These are phyloP conservation scores for Paratrypauchen microcephalus DNA, from an alignment of 2,797 vertebrate species.

Conservation along the genomic window DNA sequence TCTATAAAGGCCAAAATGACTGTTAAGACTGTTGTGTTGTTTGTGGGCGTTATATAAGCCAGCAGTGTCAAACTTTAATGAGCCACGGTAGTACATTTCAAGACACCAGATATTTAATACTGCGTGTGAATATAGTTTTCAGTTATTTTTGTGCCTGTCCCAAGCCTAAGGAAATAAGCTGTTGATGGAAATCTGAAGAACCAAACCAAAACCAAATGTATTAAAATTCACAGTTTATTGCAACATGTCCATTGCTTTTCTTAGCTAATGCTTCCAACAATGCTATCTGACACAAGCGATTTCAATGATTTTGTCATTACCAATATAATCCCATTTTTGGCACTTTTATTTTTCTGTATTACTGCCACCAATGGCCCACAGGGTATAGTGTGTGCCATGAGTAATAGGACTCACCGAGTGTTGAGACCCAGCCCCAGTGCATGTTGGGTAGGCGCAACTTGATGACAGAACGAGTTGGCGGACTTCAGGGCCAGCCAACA, in stretches of 20 bases:
- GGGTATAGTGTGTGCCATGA: constrained; percentile 19
- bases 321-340: not conserved
- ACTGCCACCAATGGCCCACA: not conserved
- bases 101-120: not conserved
- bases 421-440: constrained; percentile 56
- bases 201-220: not conserved
- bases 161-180: too few relatives aligned
- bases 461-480: constrained; percentile 63
- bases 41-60: constrained; percentile 34
- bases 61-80: constrained; percentile 1
- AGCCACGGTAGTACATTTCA: constrained; percentile 3
- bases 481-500: constrained; percentile 60
- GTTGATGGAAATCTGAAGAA: not conserved
- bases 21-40: constrained; percentile 23
- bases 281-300: too few relatives aligned
- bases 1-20: constrained; percentile 42
- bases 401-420: constrained; percentile 40
- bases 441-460: constrained; percentile 61
- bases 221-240: not conserved
- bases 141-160: not conserved
- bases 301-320: not conserved
- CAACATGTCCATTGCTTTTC: too few relatives aligned
- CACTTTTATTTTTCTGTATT: not conserved
- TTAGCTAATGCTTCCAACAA: too few relatives aligned
- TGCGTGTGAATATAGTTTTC: not conserved